A percentile compares a stretch with the other conserved stretches of the same genome.
Conservation (phyloP, 2,888 invertebrate species). For the Biston stratarius region DNA sequence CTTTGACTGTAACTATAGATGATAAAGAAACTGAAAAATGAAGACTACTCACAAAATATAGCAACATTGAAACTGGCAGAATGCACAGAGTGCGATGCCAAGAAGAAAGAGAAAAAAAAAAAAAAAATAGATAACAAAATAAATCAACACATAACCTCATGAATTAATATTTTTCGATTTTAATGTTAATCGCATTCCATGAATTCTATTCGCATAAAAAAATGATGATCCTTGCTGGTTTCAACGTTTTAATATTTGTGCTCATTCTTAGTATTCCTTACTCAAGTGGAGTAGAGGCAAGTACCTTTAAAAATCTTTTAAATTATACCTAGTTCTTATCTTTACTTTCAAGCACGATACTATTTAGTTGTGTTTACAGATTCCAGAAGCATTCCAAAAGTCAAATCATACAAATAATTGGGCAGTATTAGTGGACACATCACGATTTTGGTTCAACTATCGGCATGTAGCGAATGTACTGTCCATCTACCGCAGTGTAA, state of each 20-base stretch:
- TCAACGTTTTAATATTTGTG: background rate
- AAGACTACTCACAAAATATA: too few species aligned
- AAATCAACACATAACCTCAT: too few species aligned
- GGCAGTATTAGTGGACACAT: conserved; percentile 99
- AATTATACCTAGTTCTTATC: background rate
- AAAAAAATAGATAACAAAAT: too few species aligned
- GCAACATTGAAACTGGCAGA: too few species aligned
- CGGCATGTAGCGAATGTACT: conserved; percentile 99
- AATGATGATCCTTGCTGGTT: background rate
- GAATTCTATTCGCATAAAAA: background rate
- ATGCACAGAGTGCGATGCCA: too few species aligned
- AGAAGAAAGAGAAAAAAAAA: too few species aligned
- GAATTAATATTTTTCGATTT: too few species aligned
- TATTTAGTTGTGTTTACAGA: conserved; percentile 55
- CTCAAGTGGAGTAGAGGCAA: conserved; percentile 32
- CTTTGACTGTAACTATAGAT: too few species aligned
- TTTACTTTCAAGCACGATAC: background rate
- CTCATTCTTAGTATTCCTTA: conserved; percentile 2
- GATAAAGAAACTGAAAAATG: too few species aligned
- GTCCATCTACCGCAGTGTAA: conserved; percentile 99
- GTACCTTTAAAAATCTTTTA: conserved; percentile 18
- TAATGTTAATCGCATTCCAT: too few species aligned
- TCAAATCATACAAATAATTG: conserved; percentile 98
- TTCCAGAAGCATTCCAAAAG: conserved; percentile 85
- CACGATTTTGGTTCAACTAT: conserved; percentile 99